Evolutionary conservation across 1,140 invertebrate genomes (phyloP).

Genomic region (Megathymus violae): DNA sequence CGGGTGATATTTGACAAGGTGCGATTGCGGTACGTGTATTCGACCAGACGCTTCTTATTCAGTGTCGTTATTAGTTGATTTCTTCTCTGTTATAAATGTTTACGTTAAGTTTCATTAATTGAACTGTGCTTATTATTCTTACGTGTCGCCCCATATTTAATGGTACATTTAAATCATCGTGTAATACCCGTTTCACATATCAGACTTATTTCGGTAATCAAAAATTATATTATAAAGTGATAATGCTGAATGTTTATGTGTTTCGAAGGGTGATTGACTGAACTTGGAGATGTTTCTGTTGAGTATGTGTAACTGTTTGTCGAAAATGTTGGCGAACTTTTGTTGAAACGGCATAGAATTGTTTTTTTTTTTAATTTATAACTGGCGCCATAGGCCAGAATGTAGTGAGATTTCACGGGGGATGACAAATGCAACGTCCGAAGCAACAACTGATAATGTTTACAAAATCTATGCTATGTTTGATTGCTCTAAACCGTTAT

Average conservation of each 20-base stretch:
- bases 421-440: too few relatives aligned
- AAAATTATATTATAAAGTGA: conserved; percentile 16
- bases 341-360: too few relatives aligned
- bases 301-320: not conserved
- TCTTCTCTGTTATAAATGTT: not conserved
- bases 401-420: too few relatives aligned
- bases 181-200: conserved; percentile 25
- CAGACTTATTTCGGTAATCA: conserved; percentile 22
- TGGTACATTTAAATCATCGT: conserved; percentile 10
- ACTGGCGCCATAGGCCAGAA: too few relatives aligned
- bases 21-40: not conserved
- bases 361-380: not conserved
- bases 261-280: conserved; percentile 14
- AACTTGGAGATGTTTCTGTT: not conserved
- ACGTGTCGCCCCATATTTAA: not conserved
- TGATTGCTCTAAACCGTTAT: too few relatives aligned
- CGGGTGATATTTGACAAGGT: not conserved
- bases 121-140: not conserved
- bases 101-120: conserved; percentile 12
- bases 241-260: conserved; percentile 1
- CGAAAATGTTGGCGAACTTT: too few relatives aligned
- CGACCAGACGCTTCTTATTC: not conserved
- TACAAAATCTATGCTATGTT: too few relatives aligned
- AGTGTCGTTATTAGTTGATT: conserved; percentile 1
- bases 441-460: too few relatives aligned